These are phyloP conservation scores for Dasyurus viverrinus DNA, from an alignment of 2,113 vertebrate genomes.

Conservation along the genomic window DNA sequence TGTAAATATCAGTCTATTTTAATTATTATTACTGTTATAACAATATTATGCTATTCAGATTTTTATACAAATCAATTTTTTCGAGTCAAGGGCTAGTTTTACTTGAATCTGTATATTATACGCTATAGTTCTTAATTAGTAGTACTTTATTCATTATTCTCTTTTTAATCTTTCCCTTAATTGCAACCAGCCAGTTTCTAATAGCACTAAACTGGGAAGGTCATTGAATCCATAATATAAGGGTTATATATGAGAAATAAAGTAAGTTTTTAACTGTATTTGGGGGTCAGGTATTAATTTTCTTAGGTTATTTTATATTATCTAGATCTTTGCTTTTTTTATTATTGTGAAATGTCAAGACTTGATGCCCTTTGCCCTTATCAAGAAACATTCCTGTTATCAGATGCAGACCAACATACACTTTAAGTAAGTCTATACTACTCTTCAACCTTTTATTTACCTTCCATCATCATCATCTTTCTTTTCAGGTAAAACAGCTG, in stretches of 20 bases:
- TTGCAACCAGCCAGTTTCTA: neutral
- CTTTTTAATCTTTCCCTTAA: neutral
- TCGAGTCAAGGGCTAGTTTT: neutral
- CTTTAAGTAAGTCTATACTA: neutral
- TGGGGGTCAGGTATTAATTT: neutral
- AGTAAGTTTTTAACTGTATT: neutral
- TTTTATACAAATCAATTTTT: neutral
- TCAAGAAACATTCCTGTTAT: neutral
- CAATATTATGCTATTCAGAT: neutral
- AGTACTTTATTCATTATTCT: neutral
- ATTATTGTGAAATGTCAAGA: neutral
- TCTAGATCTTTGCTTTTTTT: neutral
- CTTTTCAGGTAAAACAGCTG: constrained; percentile 94
- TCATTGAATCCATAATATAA: too few species aligned
- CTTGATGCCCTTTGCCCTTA: neutral
- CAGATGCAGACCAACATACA: neutral
- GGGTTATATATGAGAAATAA: neutral
- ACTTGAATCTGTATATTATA: neutral
- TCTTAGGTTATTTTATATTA: neutral
- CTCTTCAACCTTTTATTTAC: neutral
- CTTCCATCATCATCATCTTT: neutral
- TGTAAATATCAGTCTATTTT: neutral
- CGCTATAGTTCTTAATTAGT: neutral
- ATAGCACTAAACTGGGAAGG: neutral
- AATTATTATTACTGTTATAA: neutral